Percentiles rank a stretch among this genome's conserved stretches.
phyloP scores from a whole-genome alignment of 2,888 invertebrate genomes.

The Archips xylosteana region DNA sequence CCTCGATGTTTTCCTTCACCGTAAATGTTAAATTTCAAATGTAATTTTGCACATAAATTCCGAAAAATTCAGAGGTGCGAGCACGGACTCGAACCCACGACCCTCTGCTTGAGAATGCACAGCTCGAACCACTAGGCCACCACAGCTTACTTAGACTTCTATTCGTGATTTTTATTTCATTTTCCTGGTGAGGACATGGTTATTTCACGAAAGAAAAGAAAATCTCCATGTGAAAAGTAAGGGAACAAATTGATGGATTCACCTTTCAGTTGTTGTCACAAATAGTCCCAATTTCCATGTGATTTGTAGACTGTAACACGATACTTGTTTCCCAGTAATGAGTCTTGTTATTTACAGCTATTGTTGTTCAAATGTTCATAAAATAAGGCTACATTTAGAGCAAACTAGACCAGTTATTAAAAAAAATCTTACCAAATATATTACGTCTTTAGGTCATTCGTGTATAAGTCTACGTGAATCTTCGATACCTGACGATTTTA shows the following conservation, averaged over 20 bases:
- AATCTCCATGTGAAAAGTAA: background rate
- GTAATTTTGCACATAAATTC: too few relatives aligned
- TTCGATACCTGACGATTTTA: too few relatives aligned
- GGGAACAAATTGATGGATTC: conserved; percentile 23
- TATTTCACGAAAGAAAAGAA: background rate
- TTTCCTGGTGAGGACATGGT: background rate
- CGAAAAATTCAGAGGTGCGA: too few relatives aligned
- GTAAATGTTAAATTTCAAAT: too few relatives aligned
- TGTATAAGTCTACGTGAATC: too few relatives aligned
- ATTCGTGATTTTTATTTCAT: background rate
- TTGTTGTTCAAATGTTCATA: too few relatives aligned
- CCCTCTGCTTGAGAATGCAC: too few relatives aligned
- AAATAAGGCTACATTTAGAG: background rate
- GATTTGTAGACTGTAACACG: conserved; percentile 8
- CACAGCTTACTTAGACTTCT: too few relatives aligned
- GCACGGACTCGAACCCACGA: too few relatives aligned
- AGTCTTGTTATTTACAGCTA: background rate
- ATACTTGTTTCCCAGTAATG: background rate
- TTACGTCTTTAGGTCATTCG: conserved; percentile 20
- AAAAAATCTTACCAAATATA: background rate
- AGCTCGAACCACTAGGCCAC: too few relatives aligned
- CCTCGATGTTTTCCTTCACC: too few relatives aligned
- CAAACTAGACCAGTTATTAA: background rate
- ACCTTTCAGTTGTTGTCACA: conserved; percentile 11
- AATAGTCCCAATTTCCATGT: conserved; percentile 9